These are phyloP conservation scores for Seriola dumerili DNA, from an alignment of 2,113 vertebrate species.

Conservation along the genomic window DNA sequence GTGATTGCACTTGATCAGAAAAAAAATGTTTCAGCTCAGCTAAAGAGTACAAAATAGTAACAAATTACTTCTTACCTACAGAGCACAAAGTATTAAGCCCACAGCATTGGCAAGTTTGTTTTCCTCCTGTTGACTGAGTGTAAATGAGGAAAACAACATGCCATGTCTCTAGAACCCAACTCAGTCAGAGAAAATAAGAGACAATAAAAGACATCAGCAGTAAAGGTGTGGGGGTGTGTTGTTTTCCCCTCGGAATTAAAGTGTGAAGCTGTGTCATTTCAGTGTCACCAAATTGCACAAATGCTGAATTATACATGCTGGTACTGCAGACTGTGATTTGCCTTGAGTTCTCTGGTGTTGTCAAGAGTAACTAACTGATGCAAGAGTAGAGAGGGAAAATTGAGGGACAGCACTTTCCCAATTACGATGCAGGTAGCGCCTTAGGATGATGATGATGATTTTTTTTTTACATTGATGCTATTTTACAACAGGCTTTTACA, in stretches of 20 bases:
- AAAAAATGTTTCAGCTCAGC: background rate
- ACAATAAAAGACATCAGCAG: background rate
- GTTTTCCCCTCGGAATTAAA: conserved; percentile 6
- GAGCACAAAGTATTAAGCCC: background rate
- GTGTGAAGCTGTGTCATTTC: conserved; percentile 10
- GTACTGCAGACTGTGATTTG: background rate
- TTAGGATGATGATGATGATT: no score
- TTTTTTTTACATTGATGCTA: background rate
- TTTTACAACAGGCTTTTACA: background rate
- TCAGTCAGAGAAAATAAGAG: background rate
- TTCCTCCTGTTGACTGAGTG: background rate
- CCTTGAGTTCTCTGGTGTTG: background rate
- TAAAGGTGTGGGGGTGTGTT: background rate
- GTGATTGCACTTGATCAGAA: background rate
- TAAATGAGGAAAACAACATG: background rate
- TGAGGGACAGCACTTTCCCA: background rate
- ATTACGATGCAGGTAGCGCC: conserved; percentile 9
- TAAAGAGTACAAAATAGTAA: background rate
- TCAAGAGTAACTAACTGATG: background rate
- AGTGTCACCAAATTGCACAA: background rate
- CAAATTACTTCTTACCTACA: background rate
- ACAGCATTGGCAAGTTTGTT: background rate
- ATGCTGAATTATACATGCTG: background rate
- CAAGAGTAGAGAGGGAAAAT: background rate
- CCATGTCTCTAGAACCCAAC: background rate